Evolutionary conservation across 2,113 vertebrate genomes (phyloP).

Genomic region (Lycaon pictus): DNA sequence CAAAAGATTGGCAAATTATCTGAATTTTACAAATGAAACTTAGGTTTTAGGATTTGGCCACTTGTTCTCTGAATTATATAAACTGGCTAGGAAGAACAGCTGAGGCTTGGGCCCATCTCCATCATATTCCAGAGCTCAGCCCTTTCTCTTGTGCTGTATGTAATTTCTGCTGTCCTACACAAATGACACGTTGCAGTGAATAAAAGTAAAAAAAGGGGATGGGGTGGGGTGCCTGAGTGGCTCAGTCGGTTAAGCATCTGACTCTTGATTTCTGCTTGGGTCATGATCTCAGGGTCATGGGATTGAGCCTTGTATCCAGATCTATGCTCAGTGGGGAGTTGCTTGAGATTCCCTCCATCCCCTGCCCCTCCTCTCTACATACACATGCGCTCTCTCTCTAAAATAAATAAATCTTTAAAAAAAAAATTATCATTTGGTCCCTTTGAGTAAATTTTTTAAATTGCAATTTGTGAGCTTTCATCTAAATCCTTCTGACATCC

Average conservation of each 20-base stretch:
- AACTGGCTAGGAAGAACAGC: not conserved
- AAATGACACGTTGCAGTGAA: not conserved
- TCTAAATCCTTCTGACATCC: not conserved
- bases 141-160: not conserved
- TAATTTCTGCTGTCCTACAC: not conserved
- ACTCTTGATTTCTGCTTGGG: not conserved
- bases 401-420: not conserved
- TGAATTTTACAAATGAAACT: not conserved
- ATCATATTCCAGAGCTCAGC: not conserved
- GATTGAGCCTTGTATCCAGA: not conserved
- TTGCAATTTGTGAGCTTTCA: not conserved
- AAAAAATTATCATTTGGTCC: not conserved
- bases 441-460: not conserved
- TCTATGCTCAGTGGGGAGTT: not conserved
- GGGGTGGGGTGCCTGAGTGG: not conserved
- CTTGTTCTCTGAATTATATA: not conserved
- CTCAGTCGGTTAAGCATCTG: not conserved
- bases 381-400: not conserved
- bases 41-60: not conserved
- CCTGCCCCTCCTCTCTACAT: not conserved
- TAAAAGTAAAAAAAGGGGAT: not conserved
- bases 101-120: not conserved
- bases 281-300: not conserved
- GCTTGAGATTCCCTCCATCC: not conserved
- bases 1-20: not conserved